Base-by-base conservation (phyloP, 2,888 invertebrate genomes). In the Saturnia pavonia region DNA sequence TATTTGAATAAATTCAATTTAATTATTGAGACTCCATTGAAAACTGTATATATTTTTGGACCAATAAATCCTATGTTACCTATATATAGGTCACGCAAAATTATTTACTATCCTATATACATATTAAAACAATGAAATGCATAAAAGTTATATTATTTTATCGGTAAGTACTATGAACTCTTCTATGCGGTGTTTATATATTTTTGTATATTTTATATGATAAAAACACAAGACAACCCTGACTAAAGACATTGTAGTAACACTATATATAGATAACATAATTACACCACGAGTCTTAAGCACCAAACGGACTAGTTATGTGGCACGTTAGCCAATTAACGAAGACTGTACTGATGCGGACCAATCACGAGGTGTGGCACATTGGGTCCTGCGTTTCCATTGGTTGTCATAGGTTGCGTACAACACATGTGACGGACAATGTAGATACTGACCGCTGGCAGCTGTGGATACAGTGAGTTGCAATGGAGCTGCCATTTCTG, bases 401-500 rank as follows among this genome's bases (percentile, higher is more conserved):
- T 48, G 2, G 48, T 48, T 48, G 48, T 6, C 45, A 45, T 45
- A 45, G 19, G 12, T 3, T 45, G 1, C 45, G 43, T 43, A 16
- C 14, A 45, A 16, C 16, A 3, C 45, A 34, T 34, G 34, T 34
- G 34, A 34, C 34, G 11, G 43, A 48, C 3, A 9, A 12, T 8
- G 34, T 8, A n/a, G 3, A 54, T 67, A 80, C 82, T 85, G 77
- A 95, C 95, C 95, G 74, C 95, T 94, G 43, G 96, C 95, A 7
- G 96, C 96, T 7, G 96, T 95, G 1, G 96, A 96, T 0, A 97
- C 96, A 0, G 97, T 96, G 51, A 97, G 95, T 80, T 97, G 97
- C 71, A 97, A 87, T 0, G 97, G 97, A 19, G 97, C 97, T 25
- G 96, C 96, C 95, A 97, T 96, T 81, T 97, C 97, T 0, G 96